A percentile compares a stretch with the other conserved stretches of the same genome.
Conservation (phyloP, 2,113 vertebrate species). For the Herpetotheres cachinnans region DNA sequence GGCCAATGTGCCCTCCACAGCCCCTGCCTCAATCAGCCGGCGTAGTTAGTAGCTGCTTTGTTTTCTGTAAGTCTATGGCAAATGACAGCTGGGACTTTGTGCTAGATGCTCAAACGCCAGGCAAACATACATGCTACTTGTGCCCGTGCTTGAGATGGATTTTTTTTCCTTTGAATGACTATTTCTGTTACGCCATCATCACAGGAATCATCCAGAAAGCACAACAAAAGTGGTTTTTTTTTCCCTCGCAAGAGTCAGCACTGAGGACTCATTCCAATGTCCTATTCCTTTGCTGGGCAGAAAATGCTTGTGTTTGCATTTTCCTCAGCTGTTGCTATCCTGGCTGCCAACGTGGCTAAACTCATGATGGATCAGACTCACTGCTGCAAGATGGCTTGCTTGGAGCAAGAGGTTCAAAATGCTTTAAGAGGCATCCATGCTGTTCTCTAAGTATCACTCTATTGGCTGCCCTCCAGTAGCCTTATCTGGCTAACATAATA, state of each 20-base stretch:
- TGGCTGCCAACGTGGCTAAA: constrained; percentile 1
- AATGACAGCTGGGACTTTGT: background rate
- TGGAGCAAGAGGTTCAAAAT: background rate
- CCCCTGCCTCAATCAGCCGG: background rate
- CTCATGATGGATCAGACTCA: background rate
- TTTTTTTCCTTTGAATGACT: background rate
- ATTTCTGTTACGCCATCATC: background rate
- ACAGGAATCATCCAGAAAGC: background rate
- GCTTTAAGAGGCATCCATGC: background rate
- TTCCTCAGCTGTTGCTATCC: constrained; percentile 1
- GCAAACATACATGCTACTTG: background rate
- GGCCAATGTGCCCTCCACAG: background rate
- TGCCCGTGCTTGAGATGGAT: background rate
- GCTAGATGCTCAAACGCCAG: background rate
- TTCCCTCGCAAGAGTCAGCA: background rate
- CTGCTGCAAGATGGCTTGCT: constrained; percentile 9
- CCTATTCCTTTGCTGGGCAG: background rate
- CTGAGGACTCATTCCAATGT: background rate
- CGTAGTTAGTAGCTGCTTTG: background rate
- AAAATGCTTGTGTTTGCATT: constrained; percentile 15
- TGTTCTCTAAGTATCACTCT: background rate
- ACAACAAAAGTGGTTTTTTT: background rate
- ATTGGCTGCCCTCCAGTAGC: constrained; percentile 15
- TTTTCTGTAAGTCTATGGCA: background rate
- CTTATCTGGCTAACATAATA: background rate